Evolutionary conservation across 2,113 vertebrate genomes (phyloP).

Genomic region (Tragelaphus scriptus): DNA sequence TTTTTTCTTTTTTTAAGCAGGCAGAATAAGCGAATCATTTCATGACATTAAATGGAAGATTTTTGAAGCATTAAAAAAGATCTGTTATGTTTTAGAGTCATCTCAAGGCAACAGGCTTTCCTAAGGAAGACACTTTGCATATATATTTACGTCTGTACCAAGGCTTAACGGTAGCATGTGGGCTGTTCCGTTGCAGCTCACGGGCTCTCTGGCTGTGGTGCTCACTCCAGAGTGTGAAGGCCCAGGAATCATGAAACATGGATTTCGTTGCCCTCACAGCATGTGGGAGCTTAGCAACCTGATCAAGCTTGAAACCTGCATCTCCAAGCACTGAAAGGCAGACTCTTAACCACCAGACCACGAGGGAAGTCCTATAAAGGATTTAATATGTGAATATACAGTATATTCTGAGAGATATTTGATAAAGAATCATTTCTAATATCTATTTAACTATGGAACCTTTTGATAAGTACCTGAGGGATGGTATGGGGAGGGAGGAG

Average conservation of each 20-base stretch:
- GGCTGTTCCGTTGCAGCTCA: fast-evolving
- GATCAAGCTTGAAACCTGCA: not conserved
- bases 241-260: fast-evolving
- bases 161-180: not conserved
- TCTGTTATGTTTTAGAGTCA: not conserved
- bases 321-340: not conserved
- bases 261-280: not conserved
- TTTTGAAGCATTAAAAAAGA: not conserved
- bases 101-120: not conserved
- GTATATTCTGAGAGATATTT: not conserved
- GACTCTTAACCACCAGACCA: not conserved
- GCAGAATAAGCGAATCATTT: not conserved
- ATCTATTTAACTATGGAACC: not conserved
- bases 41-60: not conserved
- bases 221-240: not conserved
- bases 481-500: too few species aligned
- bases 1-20: not conserved
- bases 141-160: not conserved
- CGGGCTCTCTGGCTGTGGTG: fast-evolving
- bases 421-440: not conserved
- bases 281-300: fast-evolving
- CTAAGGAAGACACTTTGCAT: not conserved
- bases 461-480: not conserved
- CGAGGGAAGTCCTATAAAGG: not conserved
- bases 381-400: not conserved